A percentile compares a stretch with the other conserved stretches of the same genome.
Evolutionary conservation across 2,797 vertebrate genomes (phyloP).

Genomic region (Microhierax caerulescens): DNA sequence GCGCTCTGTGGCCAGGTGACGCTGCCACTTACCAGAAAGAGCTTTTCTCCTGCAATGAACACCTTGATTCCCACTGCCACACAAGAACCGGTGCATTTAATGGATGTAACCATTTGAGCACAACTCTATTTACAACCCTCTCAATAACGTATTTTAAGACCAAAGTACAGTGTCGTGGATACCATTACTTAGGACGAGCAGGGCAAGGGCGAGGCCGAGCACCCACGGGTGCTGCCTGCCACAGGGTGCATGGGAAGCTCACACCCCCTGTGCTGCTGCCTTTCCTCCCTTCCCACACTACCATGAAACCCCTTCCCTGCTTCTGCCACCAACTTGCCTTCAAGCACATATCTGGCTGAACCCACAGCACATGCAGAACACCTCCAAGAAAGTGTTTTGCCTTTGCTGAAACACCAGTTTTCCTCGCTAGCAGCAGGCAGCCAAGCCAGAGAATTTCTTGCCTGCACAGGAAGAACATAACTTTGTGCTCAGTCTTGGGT

Average conservation of each 20-base stretch:
- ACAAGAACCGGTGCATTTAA: rapidly evolving
- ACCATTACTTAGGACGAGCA: rapidly evolving
- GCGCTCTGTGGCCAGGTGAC: rapidly evolving
- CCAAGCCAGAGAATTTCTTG: background rate
- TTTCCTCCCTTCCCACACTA: background rate
- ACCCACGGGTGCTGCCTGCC: background rate
- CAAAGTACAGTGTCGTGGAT: rapidly evolving
- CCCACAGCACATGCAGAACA: background rate
- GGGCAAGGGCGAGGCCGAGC: rapidly evolving
- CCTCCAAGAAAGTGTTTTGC: rapidly evolving
- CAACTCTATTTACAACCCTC: background rate
- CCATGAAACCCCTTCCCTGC: background rate
- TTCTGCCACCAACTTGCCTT: background rate
- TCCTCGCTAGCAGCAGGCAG: background rate
- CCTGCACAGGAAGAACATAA: rapidly evolving
- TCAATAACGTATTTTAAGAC: background rate
- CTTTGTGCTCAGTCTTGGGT: background rate
- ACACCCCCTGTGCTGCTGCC: rapidly evolving
- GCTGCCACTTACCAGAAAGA: rapidly evolving
- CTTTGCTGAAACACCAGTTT: background rate
- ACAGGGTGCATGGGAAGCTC: too few relatives aligned
- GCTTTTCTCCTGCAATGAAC: background rate
- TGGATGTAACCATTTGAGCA: rapidly evolving
- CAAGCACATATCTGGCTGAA: rapidly evolving
- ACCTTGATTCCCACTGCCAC: rapidly evolving